phyloP scores from a whole-genome alignment of 1,140 invertebrate genomes.

The Tetramorium simillimum region DNA sequence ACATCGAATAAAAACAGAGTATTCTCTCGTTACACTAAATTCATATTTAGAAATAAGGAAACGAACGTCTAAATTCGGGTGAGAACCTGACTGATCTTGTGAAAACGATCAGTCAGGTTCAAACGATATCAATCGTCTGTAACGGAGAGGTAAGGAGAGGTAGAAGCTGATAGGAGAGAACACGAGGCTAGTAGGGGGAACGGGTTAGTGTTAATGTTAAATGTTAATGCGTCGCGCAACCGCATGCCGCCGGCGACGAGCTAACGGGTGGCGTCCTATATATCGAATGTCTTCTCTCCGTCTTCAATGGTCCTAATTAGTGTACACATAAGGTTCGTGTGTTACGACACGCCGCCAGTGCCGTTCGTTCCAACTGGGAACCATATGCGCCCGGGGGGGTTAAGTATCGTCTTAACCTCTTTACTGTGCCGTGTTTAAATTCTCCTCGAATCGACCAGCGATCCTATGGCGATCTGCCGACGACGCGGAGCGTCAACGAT shows the following conservation, averaged over 20 bases:
- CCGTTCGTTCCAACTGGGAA: conserved; percentile 36
- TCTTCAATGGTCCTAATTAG: conserved; percentile 58
- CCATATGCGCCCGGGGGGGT: conserved; percentile 44
- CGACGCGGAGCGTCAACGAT: conserved; percentile 8
- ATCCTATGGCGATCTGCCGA: conserved; percentile 14
- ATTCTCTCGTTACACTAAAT: background rate
- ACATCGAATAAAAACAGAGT: background rate
- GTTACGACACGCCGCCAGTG: conserved; percentile 48
- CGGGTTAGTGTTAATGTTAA: conserved; percentile 28
- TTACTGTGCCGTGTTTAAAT: conserved; percentile 53
- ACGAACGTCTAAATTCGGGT: background rate
- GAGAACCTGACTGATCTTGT: background rate
- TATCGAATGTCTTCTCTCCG: conserved; percentile 45
- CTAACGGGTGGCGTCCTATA: conserved; percentile 50
- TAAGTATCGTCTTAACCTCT: conserved; percentile 55
- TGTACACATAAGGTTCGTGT: conserved; percentile 50
- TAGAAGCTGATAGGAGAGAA: background rate
- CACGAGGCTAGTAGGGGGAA: background rate
- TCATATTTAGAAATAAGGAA: background rate
- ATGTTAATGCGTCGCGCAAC: conserved; percentile 40
- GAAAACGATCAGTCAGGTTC: no score
- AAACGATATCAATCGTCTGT: background rate
- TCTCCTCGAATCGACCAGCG: conserved; percentile 31
- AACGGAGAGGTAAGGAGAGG: background rate
- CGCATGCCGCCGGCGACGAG: conserved; percentile 5